Evolutionary conservation across 2,113 vertebrate genomes (phyloP).

Genomic region (Catharus minimus): DNA sequence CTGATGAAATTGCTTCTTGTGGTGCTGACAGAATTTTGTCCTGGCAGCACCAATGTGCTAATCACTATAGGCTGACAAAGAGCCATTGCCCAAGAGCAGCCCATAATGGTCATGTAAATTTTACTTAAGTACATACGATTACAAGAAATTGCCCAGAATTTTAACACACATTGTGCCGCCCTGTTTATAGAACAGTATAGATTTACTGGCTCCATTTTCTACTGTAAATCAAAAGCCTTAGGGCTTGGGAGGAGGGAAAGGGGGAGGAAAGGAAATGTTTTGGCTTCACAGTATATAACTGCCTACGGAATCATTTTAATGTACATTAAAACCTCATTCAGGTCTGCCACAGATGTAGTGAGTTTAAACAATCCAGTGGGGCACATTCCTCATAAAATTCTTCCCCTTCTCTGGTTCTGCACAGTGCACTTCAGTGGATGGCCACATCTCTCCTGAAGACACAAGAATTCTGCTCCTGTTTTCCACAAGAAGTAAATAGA

Average conservation of each 20-base stretch:
- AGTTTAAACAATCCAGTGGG: neutral
- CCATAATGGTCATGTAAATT: conserved; percentile 68
- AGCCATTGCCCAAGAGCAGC: conserved; percentile 50
- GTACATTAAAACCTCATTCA: conserved; percentile 33
- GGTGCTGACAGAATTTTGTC: conserved; percentile 61
- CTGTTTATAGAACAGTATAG: conserved; percentile 69
- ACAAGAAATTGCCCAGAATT: conserved; percentile 73
- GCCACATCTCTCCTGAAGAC: neutral
- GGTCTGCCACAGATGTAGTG: neutral
- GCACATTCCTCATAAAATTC: neutral
- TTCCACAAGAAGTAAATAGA: neutral
- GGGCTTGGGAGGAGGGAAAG: neutral
- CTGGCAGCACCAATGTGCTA: conserved; percentile 47
- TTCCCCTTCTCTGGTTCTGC: neutral
- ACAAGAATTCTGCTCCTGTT: neutral
- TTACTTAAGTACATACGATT: conserved; percentile 70
- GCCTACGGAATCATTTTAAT: conserved; percentile 8
- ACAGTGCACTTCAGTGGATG: neutral
- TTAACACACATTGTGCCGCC: conserved; percentile 56
- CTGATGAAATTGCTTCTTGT: conserved; percentile 54
- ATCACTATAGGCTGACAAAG: conserved; percentile 62
- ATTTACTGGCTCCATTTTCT: conserved; percentile 42
- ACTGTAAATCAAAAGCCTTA: conserved; percentile 41
- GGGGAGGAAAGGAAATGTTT: conserved; percentile 33
- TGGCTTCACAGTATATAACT: conserved; percentile 36